Conservation (phyloP, 2,888 invertebrate species). For the Nemurella pictetii region DNA sequence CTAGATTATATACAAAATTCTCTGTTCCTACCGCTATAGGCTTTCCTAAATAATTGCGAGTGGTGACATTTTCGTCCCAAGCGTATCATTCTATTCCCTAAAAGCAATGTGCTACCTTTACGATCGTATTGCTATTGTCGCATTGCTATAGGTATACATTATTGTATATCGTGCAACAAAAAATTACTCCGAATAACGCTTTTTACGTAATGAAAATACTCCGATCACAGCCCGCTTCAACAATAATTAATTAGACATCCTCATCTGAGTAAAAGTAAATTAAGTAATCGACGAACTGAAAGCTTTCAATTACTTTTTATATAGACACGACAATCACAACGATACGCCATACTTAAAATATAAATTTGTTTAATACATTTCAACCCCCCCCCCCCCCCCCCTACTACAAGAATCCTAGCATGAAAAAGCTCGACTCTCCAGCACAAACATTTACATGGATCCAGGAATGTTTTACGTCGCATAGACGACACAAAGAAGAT, state of each 20-base stretch:
- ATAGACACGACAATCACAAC: not conserved
- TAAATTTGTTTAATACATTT: not conserved
- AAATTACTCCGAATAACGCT: not conserved
- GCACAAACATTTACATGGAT: constrained; percentile 2
- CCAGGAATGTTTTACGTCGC: constrained; percentile 7
- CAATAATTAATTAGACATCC: not conserved
- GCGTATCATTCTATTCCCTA: not conserved
- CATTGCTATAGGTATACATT: not conserved
- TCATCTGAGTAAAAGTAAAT: not conserved
- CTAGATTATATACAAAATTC: too few species aligned
- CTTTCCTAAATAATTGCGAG: too few species aligned
- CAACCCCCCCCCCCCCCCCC: too few species aligned
- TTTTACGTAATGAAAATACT: not conserved
- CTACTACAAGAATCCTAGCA: too few species aligned
- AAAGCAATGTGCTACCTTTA: not conserved
- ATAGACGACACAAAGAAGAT: constrained; percentile 11
- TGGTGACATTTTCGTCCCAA: not conserved
- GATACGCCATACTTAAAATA: not conserved
- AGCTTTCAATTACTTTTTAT: not conserved
- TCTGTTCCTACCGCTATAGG: too few species aligned
- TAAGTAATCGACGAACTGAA: not conserved
- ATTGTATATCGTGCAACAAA: not conserved
- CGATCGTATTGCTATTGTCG: not conserved
- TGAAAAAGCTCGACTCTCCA: not conserved
- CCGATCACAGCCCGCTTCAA: not conserved